Evolutionary conservation across 2,113 vertebrate genomes (phyloP).

Genomic region (Phocoena sinus): DNA sequence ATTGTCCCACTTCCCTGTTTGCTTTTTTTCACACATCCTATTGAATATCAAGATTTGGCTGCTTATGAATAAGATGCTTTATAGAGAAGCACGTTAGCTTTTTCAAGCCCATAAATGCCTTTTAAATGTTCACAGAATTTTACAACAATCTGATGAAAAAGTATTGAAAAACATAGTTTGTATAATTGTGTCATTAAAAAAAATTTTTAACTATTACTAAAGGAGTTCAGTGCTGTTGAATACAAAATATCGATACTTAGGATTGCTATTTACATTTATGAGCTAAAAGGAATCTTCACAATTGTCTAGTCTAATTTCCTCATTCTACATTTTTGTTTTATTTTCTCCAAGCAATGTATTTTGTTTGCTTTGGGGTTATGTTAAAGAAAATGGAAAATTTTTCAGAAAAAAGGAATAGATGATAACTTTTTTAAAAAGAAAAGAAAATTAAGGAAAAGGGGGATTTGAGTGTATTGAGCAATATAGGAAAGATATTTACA

Average conservation of each 20-base stretch:
- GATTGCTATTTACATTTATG: not conserved
- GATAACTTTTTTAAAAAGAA: not conserved
- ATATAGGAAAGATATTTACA: not conserved
- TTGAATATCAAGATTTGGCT: constrained; percentile 49
- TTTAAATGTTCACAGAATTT: not conserved
- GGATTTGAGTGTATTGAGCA: not conserved
- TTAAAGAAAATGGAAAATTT: not conserved
- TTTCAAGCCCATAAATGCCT: not conserved
- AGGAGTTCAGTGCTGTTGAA: not conserved
- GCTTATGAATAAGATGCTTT: constrained; percentile 39
- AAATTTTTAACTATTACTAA: not conserved
- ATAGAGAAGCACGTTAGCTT: constrained; percentile 20
- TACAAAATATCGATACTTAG: not conserved
- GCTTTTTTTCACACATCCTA: constrained; percentile 25
- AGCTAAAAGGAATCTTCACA: not conserved
- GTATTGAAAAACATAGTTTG: not conserved
- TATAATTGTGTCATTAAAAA: not conserved
- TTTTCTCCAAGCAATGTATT: not conserved
- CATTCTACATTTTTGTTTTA: constrained; percentile 3
- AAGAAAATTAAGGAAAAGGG: not conserved
- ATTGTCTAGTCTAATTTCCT: not conserved
- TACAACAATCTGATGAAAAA: constrained; percentile 2
- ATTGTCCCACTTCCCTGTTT: constrained; percentile 47
- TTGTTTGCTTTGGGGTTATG: not conserved
- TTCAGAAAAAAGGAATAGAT: constrained; percentile 7